Percentiles rank a stretch among this genome's conserved stretches.
Evolutionary conservation across 2,797 vertebrate genomes (phyloP).

Genomic region (Enteromius thamalakanensis): DNA sequence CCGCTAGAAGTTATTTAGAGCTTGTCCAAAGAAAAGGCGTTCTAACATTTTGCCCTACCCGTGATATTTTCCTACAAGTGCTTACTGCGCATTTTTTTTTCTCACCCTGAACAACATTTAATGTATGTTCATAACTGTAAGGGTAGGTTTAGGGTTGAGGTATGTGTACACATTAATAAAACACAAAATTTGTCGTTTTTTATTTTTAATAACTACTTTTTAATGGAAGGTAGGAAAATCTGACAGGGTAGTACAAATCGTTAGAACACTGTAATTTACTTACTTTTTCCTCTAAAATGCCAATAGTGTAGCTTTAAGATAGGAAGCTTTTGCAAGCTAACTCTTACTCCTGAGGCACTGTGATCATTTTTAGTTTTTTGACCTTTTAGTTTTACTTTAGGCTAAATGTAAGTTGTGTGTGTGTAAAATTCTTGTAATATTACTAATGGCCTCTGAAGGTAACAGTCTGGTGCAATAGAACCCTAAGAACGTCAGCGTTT

Average conservation of each 20-base stretch:
- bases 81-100: too few species aligned
- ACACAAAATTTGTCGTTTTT: too few species aligned
- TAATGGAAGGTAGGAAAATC: too few species aligned
- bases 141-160: too few species aligned
- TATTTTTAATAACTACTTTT: too few species aligned
- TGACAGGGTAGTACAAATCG: too few species aligned
- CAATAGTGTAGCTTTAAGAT: neutral
- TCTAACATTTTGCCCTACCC: too few species aligned
- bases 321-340: neutral
- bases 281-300: neutral
- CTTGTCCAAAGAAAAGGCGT: neutral
- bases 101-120: too few species aligned
- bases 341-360: neutral
- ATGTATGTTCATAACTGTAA: too few species aligned
- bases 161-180: too few species aligned
- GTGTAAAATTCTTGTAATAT: neutral
- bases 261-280: neutral
- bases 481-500: neutral
- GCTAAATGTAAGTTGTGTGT: neutral
- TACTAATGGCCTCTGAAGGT: conserved; percentile 3
- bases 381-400: neutral
- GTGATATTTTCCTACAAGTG: too few species aligned
- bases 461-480: neutral
- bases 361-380: neutral
- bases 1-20: neutral